A percentile compares a stretch with the other conserved stretches of the same genome.
Conservation (phyloP, 2,888 invertebrate genomes). For the Eumacrocentrus americanus region DNA sequence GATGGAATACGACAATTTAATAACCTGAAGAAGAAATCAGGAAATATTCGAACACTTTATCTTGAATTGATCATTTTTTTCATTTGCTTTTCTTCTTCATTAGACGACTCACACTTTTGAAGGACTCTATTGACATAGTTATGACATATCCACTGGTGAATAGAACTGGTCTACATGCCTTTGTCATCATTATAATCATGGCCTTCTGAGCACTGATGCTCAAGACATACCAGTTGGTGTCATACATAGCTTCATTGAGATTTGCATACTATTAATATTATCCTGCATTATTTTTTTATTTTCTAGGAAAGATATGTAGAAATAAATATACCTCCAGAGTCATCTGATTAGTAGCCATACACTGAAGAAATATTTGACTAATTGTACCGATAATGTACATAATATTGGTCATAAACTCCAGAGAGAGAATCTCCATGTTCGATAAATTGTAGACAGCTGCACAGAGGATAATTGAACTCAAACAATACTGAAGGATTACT, state of each 20-base stretch:
- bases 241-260: neutral
- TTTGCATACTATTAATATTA: neutral
- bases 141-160: neutral
- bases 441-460: neutral
- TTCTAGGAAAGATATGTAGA: too few species aligned
- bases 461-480: neutral
- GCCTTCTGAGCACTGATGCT: neutral
- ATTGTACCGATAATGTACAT: neutral
- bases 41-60: neutral
- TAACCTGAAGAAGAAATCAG: neutral
- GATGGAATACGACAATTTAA: neutral
- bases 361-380: neutral
- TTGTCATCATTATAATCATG: slow-evolving; percentile 11
- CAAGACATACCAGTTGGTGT: slow-evolving; percentile 11
- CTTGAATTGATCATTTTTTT: too few species aligned
- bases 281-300: too few species aligned
- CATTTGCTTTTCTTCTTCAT: too few species aligned
- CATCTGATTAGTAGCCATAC: neutral
- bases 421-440: neutral
- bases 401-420: neutral
- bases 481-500: neutral
- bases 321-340: neutral
- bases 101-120: slow-evolving; percentile 14
- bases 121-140: neutral
- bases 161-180: slow-evolving; percentile 8